Evolutionary conservation across 1,140 invertebrate species (phyloP), one percentile per base, ranked within the genome.

Genomic region (Varroa destructor): DNA sequence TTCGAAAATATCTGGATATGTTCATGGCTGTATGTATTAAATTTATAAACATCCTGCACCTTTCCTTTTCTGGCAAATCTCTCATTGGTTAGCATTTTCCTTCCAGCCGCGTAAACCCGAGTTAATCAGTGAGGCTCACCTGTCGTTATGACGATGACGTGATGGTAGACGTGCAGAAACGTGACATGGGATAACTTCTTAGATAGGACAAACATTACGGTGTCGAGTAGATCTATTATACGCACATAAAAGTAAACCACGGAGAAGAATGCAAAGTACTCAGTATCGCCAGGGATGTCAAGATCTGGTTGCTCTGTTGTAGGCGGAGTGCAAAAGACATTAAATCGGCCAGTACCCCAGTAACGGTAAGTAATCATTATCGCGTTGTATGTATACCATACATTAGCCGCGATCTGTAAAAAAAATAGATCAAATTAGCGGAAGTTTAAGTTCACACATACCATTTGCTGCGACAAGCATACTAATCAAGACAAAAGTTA

Each of bases 81-180:
- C 25, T 25, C 25, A 25, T 25, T 25, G 25, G 25, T 25, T 25
- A 25, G 25, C 25, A 25, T 25, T 25, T 25, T 25, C 25, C 25
- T 25, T 25, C 25, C 25, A 25, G 25, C 25, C 25, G 25, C 25
- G 25, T 25, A 25, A 25, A 25, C 25, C 25, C 25, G 25, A 25
- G 25, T 25, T 25, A 25, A 25, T 25, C 25, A 25, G 25, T 25
- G 46, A 5, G 4, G 46, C 46, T 51, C 8, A 51, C 46, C 61
- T 12, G 61, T 67, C 61, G 46, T 12, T 54, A 79, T 73, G 75
- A 79, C 79, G 43, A 75, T 75, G 71, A 79, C 79, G 74, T 82
- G 81, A 74, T 82, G 81, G 73, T 81, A 82, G 8, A 82, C 79
- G 74, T 82, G 81, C 6, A 82, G 77, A 74, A 82, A 81, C 67